Evolutionary conservation across 2,113 vertebrate species (phyloP).

Genomic region (Anthoscopus minutus): DNA sequence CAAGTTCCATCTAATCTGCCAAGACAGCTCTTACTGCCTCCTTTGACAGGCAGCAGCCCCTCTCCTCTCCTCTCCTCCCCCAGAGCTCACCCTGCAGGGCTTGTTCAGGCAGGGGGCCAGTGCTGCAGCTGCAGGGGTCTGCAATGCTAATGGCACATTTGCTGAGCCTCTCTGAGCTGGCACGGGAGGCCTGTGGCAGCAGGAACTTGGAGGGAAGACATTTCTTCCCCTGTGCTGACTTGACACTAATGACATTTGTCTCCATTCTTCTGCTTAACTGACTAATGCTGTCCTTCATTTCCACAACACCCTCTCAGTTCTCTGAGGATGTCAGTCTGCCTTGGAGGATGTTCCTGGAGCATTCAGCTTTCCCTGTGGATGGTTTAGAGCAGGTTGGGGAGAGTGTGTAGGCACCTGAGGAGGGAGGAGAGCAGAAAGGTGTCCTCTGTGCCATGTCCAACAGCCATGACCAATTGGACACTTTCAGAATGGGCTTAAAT

Average conservation of each 20-base stretch:
- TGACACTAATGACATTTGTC: not conserved
- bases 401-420: not conserved
- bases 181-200: not conserved
- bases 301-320: not conserved
- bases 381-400: not conserved
- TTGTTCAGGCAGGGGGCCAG: constrained; percentile 18
- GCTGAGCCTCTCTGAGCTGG: not conserved
- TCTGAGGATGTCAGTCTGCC: not conserved
- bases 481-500: not conserved
- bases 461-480: not conserved
- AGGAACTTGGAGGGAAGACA: not conserved
- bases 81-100: not conserved
- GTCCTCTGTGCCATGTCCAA: not conserved
- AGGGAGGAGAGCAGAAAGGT: not conserved
- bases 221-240: not conserved
- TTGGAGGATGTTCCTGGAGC: not conserved
- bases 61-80: not conserved
- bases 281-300: not conserved
- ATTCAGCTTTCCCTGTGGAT: not conserved
- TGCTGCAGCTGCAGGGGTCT: constrained; percentile 37
- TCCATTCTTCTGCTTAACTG: not conserved
- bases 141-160: not conserved
- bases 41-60: not conserved
- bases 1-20: constrained; percentile 19
- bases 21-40: constrained; percentile 2